Percentiles rank a stretch among this genome's conserved stretches.
phyloP scores from a whole-genome alignment of 2,113 vertebrate species.

The Salvelinus fontinalis region DNA sequence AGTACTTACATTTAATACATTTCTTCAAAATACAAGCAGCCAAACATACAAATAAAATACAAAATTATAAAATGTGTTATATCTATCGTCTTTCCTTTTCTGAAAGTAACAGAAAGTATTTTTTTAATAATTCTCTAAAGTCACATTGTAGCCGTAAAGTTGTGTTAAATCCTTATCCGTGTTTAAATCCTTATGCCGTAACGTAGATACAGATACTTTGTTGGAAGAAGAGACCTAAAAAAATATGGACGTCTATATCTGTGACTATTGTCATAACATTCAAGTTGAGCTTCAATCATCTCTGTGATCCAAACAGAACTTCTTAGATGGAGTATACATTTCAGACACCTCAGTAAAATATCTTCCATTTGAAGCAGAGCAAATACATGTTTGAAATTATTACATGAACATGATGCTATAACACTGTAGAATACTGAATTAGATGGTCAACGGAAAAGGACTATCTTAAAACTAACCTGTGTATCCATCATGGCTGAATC shows the following conservation, averaged over 20 bases:
- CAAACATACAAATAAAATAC: slow-evolving; percentile 84
- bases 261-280: slow-evolving; percentile 60
- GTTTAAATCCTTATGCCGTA: slow-evolving; percentile 40
- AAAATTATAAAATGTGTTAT: slow-evolving; percentile 84
- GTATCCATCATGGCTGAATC: slow-evolving; percentile 17
- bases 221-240: slow-evolving; percentile 65
- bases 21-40: slow-evolving; percentile 83
- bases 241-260: slow-evolving; percentile 60
- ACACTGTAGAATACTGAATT: slow-evolving; percentile 14
- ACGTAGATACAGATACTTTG: slow-evolving; percentile 6
- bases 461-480: neutral
- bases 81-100: slow-evolving; percentile 60
- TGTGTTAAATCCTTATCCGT: slow-evolving; percentile 29
- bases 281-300: slow-evolving; percentile 56
- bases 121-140: slow-evolving; percentile 47
- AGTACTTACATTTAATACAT: slow-evolving; percentile 84
- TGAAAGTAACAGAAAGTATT: slow-evolving; percentile 29
- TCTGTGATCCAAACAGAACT: slow-evolving; percentile 50
- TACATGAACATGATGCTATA: neutral
- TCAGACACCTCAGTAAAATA: neutral
- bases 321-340: slow-evolving; percentile 24
- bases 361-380: slow-evolving; percentile 1
- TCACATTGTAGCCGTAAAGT: slow-evolving; percentile 46
- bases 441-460: slow-evolving; percentile 28
- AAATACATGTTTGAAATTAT: neutral